A percentile compares a stretch with the other conserved stretches of the same genome.
phyloP scores from a whole-genome alignment of 2,113 vertebrate species.

The Turnix velox region DNA sequence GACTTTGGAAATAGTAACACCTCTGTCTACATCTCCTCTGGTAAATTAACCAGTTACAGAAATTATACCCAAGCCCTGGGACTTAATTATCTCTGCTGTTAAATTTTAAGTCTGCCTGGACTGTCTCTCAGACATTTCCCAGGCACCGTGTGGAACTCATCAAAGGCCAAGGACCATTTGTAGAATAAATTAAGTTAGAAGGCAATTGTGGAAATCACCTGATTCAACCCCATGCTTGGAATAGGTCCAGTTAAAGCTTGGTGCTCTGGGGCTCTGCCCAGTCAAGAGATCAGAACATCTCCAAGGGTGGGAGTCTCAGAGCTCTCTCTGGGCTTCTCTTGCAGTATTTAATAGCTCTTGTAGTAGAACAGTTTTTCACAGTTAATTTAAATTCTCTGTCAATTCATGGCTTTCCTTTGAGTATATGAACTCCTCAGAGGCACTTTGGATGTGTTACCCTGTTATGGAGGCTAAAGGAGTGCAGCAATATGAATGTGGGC shows the following conservation, averaged over 20 bases:
- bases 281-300: not conserved
- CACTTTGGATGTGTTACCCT: not conserved
- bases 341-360: not conserved
- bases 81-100: not conserved
- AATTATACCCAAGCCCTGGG: not conserved
- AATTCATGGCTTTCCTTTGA: not conserved
- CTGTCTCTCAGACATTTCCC: not conserved
- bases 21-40: not conserved
- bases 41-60: not conserved
- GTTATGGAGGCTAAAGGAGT: not conserved
- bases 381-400: not conserved
- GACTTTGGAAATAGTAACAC: not conserved
- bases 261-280: not conserved
- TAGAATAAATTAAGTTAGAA: not conserved
- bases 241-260: not conserved
- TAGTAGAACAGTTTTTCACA: not conserved
- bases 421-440: not conserved
- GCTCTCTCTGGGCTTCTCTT: not conserved
- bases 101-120: not conserved
- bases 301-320: not conserved
- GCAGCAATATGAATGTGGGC: not conserved
- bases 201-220: not conserved
- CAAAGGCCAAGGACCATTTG: not conserved
- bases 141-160: not conserved
- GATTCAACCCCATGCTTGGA: not conserved